These are phyloP conservation scores for Carduelis carduelis DNA, from an alignment of 2,797 vertebrate species.

Conservation along the genomic window DNA sequence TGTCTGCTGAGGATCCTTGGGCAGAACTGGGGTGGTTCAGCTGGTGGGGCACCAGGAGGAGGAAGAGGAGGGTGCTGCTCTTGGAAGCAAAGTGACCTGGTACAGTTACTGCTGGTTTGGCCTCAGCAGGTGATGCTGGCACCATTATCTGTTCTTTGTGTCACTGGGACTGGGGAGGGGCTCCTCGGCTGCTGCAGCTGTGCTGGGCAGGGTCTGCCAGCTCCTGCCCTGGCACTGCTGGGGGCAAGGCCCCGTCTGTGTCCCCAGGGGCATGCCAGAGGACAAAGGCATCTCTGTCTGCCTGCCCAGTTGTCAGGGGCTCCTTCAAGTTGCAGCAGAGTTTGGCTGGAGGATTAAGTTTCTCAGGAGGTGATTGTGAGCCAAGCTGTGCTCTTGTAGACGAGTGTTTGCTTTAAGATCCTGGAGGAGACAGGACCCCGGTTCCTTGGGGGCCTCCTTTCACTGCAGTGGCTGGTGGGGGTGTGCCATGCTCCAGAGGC, in stretches of 20 bases:
- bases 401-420: neutral
- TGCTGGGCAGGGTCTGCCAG: fast-evolving
- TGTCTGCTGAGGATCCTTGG: neutral
- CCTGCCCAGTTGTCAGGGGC: neutral
- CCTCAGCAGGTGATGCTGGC: fast-evolving
- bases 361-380: neutral
- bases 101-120: fast-evolving
- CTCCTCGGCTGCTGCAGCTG: neutral
- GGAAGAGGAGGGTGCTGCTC: neutral
- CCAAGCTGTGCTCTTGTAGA: neutral
- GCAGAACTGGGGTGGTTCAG: fast-evolving
- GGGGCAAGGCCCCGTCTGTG: fast-evolving
- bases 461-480: fast-evolving
- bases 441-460: neutral
- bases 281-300: constrained; percentile 14
- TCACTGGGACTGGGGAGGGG: fast-evolving
- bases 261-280: neutral
- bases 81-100: fast-evolving
- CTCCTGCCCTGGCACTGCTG: neutral
- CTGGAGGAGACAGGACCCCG: fast-evolving
- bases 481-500: fast-evolving
- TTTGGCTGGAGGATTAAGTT: neutral
- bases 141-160: fast-evolving
- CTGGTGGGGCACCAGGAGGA: neutral
- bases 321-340: neutral